Conservation (phyloP, 1,140 invertebrate genomes). For the Lamellibrachia luymesi region DNA sequence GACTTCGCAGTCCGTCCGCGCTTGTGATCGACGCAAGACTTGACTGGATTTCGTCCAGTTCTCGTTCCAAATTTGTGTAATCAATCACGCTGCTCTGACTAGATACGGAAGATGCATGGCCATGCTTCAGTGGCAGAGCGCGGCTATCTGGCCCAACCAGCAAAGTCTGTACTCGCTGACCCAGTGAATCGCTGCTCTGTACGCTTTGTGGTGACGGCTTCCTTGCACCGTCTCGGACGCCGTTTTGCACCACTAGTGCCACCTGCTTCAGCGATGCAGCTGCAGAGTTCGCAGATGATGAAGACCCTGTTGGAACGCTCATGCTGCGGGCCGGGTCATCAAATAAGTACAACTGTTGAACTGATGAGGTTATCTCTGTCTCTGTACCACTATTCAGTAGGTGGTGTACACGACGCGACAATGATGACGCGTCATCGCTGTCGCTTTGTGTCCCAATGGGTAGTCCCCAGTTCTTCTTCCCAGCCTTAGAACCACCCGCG, state of each 20-base stretch:
- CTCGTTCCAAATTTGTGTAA: not conserved
- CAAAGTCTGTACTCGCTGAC: not conserved
- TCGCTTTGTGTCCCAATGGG: not conserved
- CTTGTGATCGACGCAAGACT: not conserved
- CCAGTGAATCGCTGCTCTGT: not conserved
- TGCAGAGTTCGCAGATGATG: not conserved
- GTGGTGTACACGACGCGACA: not conserved
- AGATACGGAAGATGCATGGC: not conserved
- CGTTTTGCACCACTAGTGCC: not conserved
- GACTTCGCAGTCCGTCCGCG: not conserved
- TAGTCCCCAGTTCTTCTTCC: not conserved
- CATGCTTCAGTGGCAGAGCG: not conserved
- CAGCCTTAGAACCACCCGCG: not conserved
- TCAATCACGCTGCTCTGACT: not conserved
- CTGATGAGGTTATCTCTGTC: not conserved
- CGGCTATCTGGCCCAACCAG: not conserved
- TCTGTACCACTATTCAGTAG: not conserved
- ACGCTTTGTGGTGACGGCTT: not conserved
- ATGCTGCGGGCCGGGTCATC: slow-evolving; percentile 21
- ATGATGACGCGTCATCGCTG: slow-evolving; percentile 7
- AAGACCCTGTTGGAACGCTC: slow-evolving; percentile 8
- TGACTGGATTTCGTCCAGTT: not conserved
- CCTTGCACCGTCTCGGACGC: not conserved
- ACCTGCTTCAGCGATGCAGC: not conserved
- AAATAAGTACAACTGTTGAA: not conserved